Evolutionary conservation across 2,888 invertebrate genomes (phyloP), one percentile per base, ranked within the genome.

Genomic region (Ethmia dodecea): DNA sequence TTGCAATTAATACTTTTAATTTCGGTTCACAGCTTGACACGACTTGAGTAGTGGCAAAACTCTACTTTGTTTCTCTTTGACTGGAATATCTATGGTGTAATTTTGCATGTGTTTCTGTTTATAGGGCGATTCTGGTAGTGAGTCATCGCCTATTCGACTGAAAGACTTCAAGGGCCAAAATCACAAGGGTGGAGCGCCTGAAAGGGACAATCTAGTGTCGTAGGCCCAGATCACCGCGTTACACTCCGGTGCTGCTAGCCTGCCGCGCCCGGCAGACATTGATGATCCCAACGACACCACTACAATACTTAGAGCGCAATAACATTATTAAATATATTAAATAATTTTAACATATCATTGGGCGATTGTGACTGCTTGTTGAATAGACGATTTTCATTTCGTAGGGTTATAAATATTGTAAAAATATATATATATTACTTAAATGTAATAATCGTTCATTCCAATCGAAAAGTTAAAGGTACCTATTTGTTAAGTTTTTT

Each of bases 51-150:
- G n/a, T n/a, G n/a, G n/a, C n/a, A n/a, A n/a, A n/a, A n/a, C n/a
- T n/a, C n/a, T n/a, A n/a, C n/a, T n/a, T n/a, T n/a, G n/a, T n/a
- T n/a, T n/a, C n/a, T n/a, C n/a, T n/a, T n/a, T n/a, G n/a, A n/a
- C n/a, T n/a, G n/a, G n/a, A n/a, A n/a, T n/a, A n/a, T n/a, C n/a
- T n/a, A n/a, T n/a, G n/a, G n/a, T n/a, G n/a, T n/a, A n/a, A n/a
- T n/a, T n/a, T n/a, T n/a, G n/a, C n/a, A n/a, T n/a, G n/a, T n/a
- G n/a, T n/a, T 8, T 22, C 22, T 22, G 22, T 24, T 58, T 74
- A 10, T 70, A 90, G 90, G 89, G 90, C 59, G 90, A 90, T 76
- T 89, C 89, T 49, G 89, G 90, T 58, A 90, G 89, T 72, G 90
- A 90, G 72, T 89, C 89, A 60, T 90, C 90, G 68, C 90, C 90